Evolutionary conservation across 1,140 invertebrate genomes (phyloP).

Genomic region (Penaeus vannamei): DNA sequence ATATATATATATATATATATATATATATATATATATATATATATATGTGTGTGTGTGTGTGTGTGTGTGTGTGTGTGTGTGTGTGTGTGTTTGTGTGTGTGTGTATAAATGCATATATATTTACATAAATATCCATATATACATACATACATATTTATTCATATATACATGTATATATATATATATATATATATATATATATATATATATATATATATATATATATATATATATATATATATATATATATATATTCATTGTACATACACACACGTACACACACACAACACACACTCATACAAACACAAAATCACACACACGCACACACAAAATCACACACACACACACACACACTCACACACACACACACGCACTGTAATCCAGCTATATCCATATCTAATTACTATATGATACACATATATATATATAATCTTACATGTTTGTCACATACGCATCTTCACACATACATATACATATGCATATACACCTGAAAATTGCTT

Average conservation of each 20-base stretch:
- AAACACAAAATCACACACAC: neutral
- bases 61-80: neutral
- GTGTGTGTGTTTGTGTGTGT: too few relatives aligned
- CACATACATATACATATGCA: neutral
- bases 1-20: conserved; percentile 1
- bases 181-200: conserved; percentile 19
- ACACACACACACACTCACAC: neutral
- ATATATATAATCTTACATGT: neutral
- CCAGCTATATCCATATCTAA: neutral
- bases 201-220: neutral
- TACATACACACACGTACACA: too few relatives aligned
- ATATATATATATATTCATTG: neutral
- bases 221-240: conserved; percentile 9
- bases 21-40: conserved; percentile 14
- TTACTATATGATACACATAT: neutral
- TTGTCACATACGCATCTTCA: neutral
- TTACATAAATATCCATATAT: neutral
- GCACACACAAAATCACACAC: conserved; percentile 1
- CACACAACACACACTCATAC: neutral
- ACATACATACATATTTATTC: neutral
- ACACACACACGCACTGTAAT: neutral
- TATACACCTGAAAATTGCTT: too few relatives aligned
- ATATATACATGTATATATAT: neutral
- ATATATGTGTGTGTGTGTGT: neutral
- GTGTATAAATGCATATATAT: neutral